Conservation (phyloP, 2,888 invertebrate species). For the Orthonevra nobilis region DNA sequence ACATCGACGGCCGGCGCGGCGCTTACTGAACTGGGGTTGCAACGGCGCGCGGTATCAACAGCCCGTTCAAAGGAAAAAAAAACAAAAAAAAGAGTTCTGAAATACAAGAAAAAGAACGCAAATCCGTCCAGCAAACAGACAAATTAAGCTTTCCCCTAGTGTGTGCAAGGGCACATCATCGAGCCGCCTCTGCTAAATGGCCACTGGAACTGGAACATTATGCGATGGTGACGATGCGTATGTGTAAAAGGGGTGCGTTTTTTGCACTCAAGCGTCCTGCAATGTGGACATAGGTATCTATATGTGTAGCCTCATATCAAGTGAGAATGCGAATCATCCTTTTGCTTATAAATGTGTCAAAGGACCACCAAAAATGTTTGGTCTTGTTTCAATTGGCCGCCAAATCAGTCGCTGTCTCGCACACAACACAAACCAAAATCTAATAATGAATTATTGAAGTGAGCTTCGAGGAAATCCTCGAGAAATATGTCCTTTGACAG, state of each 20-base stretch:
- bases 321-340: conserved; percentile 39
- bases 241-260: conserved; percentile 69
- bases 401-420: conserved; percentile 3
- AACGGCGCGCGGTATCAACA: background rate
- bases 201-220: conserved; percentile 62
- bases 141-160: conserved; percentile 68
- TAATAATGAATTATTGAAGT: conserved; percentile 70
- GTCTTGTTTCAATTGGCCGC: conserved; percentile 26
- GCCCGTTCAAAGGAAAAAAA: conserved; percentile 38
- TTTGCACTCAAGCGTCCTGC: conserved; percentile 65
- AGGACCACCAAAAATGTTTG: conserved; percentile 48
- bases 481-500: conserved; percentile 71
- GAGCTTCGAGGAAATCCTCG: conserved; percentile 63
- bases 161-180: conserved; percentile 18
- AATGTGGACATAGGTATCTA: conserved; percentile 43
- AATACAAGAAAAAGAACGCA: conserved; percentile 40
- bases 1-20: conserved; percentile 40
- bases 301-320: background rate
- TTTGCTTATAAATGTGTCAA: conserved; percentile 36
- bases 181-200: conserved; percentile 63
- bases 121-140: conserved; percentile 70
- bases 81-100: conserved; percentile 13
- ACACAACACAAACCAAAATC: conserved; percentile 48
- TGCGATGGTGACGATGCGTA: conserved; percentile 63
- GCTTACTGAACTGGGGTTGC: conserved; percentile 2